A percentile compares a stretch with the other conserved stretches of the same genome.
phyloP scores from a whole-genome alignment of 1,140 invertebrate species.

The Papilio polytes region DNA sequence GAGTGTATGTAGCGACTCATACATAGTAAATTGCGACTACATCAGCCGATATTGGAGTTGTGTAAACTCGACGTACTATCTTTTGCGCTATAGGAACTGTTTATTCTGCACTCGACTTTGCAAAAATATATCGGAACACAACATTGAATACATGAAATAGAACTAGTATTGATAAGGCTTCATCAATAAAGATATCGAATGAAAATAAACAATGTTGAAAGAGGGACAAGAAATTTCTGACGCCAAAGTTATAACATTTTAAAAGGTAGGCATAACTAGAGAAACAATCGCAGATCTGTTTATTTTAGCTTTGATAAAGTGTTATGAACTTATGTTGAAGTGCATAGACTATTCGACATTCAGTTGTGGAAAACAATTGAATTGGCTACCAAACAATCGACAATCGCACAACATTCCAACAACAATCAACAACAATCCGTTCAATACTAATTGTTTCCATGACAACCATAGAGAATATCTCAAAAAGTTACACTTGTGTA shows the following conservation, averaged over 20 bases:
- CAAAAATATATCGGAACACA: slow-evolving; percentile 10
- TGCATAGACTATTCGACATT: too few relatives aligned
- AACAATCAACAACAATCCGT: too few relatives aligned
- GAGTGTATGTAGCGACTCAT: slow-evolving; percentile 38
- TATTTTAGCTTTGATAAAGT: too few relatives aligned
- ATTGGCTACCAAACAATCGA: too few relatives aligned
- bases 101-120: slow-evolving; percentile 25
- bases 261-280: too few relatives aligned
- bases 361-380: too few relatives aligned
- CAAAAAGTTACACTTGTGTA: too few relatives aligned
- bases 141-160: slow-evolving; percentile 5
- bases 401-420: too few relatives aligned
- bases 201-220: background rate
- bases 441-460: too few relatives aligned
- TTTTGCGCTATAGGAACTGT: slow-evolving; percentile 33
- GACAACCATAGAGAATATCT: too few relatives aligned
- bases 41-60: slow-evolving; percentile 46
- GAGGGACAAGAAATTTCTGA: background rate
- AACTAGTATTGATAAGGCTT: slow-evolving; percentile 10
- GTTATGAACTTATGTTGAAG: too few relatives aligned
- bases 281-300: too few relatives aligned
- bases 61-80: slow-evolving; percentile 42
- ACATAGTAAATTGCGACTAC: slow-evolving; percentile 51
- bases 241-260: background rate
- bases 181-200: background rate